Evolutionary conservation across 2,113 vertebrate species (phyloP).

Genomic region (Sialia sialis): DNA sequence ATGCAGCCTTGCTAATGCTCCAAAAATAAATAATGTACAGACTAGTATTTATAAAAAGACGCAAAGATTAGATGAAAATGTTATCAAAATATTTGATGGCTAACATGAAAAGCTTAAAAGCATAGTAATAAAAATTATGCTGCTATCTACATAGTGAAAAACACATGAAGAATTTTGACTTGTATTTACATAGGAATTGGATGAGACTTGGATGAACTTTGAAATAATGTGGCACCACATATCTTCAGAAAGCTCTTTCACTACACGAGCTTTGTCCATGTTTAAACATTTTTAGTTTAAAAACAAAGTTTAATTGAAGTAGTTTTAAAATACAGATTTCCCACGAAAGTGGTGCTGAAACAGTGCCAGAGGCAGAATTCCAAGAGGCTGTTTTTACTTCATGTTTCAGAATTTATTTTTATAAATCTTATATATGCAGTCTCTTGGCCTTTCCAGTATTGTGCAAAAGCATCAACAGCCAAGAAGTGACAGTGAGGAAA

Average conservation of each 20-base stretch:
- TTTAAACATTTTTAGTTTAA: background rate
- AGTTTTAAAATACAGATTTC: background rate
- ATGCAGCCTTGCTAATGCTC: background rate
- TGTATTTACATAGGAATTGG: background rate
- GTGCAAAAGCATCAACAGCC: background rate
- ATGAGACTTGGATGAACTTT: background rate
- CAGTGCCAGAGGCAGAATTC: background rate
- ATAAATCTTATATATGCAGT: background rate
- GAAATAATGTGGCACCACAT: background rate
- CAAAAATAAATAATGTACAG: background rate
- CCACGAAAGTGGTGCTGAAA: background rate
- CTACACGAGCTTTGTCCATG: background rate
- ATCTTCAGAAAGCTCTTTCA: background rate
- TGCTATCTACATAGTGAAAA: background rate
- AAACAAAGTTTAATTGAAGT: constrained; percentile 15
- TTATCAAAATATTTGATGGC: background rate
- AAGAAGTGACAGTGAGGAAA: background rate
- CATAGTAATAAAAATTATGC: background rate
- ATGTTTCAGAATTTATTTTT: constrained; percentile 2
- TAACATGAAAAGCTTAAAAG: background rate
- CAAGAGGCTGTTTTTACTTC: background rate
- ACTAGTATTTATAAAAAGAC: background rate
- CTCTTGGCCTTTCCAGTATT: background rate
- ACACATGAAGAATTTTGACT: background rate
- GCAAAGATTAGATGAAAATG: background rate